Conservation (phyloP, 2,888 invertebrate species). For the Trileptium ribeirensis region DNA sequence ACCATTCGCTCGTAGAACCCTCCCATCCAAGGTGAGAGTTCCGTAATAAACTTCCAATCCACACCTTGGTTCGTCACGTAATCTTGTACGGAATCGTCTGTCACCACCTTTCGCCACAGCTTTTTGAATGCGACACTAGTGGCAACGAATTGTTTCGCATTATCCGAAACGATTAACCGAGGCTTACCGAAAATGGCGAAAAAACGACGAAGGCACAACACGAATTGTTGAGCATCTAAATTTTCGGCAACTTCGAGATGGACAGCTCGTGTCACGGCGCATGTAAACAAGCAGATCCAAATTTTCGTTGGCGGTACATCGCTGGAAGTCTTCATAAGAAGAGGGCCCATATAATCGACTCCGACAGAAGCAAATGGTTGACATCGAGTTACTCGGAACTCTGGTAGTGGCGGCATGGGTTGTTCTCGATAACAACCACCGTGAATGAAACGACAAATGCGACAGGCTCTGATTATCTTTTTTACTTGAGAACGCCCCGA, state of each 20-base stretch:
- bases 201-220: slow-evolving; percentile 47
- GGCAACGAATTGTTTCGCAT: slow-evolving; percentile 50
- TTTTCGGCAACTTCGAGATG: slow-evolving; percentile 25
- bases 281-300: slow-evolving; percentile 24
- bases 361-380: not conserved
- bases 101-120: no score
- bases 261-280: slow-evolving; percentile 14
- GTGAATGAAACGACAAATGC: not conserved
- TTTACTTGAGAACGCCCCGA: slow-evolving; percentile 8
- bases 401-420: not conserved
- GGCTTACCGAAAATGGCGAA: slow-evolving; percentile 40
- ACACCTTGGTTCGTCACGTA: no score
- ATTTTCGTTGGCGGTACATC: not conserved
- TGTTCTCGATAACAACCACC: not conserved
- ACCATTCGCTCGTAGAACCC: not conserved
- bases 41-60: not conserved
- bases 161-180: slow-evolving; percentile 49
- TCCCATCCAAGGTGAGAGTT: not conserved
- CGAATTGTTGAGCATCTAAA: slow-evolving; percentile 45
- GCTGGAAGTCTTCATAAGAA: not conserved
- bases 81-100: no score
- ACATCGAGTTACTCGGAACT: not conserved
- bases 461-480: slow-evolving; percentile 10
- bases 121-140: no score
- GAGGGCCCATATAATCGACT: slow-evolving; percentile 11